Percentiles rank a stretch among this genome's conserved stretches.
phyloP scores from a whole-genome alignment of 1,140 invertebrate genomes.

The Drosophila serrata region DNA sequence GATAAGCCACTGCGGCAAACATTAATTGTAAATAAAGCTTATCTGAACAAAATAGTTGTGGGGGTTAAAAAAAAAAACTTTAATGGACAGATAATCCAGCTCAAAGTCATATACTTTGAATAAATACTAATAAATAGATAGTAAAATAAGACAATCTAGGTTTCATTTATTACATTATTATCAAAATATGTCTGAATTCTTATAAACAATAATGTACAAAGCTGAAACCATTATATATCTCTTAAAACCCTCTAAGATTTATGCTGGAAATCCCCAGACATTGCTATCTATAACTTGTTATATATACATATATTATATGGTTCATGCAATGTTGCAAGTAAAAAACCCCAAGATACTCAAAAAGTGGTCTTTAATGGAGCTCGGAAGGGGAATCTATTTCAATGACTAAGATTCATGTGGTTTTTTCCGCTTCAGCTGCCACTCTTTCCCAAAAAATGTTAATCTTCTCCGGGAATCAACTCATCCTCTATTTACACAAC shows the following conservation, averaged over 20 bases:
- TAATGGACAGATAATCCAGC: not conserved
- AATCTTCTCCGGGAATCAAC: constrained; percentile 5
- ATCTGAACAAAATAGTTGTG: not conserved
- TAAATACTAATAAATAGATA: too few relatives aligned
- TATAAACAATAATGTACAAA: not conserved
- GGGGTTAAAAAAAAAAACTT: not conserved
- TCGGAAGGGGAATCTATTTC: constrained; percentile 13
- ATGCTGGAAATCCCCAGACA: not conserved
- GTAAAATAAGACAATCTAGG: too few relatives aligned
- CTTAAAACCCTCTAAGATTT: not conserved
- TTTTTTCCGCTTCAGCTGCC: constrained; percentile 34
- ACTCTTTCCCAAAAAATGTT: constrained; percentile 15
- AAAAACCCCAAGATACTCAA: constrained; percentile 2
- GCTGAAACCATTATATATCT: not conserved
- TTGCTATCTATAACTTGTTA: not conserved
- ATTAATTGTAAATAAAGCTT: not conserved
- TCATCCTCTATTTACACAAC: constrained; percentile 9
- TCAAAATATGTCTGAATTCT: too few relatives aligned
- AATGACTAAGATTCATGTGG: constrained; percentile 20
- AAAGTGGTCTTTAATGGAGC: not conserved
- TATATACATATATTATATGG: not conserved
- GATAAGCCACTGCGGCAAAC: constrained; percentile 12
- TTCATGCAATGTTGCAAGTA: constrained; percentile 1
- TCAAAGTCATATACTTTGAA: not conserved
- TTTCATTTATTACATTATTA: too few relatives aligned